Base-by-base conservation (phyloP, 2,797 vertebrate genomes). In the Xenopus petersii region DNA sequence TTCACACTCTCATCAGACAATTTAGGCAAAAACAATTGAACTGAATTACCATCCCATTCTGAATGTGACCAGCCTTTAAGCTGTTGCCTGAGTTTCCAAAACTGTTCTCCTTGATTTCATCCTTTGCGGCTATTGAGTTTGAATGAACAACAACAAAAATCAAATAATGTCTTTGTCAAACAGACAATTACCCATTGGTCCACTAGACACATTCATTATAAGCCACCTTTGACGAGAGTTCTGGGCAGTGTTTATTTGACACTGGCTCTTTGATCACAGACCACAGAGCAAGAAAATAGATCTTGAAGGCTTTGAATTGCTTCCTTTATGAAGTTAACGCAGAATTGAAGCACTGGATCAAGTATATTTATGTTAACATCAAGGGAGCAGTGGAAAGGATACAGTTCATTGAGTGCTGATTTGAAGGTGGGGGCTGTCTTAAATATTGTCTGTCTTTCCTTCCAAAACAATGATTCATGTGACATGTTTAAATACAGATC, bases 381-480 rank as follows among this genome's bases (percentile, higher is more conserved):
- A 71, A 65, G 63, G 55, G 63, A 71, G 46, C 33, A 64, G 54
- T 71, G 66, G 47, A 66, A 79, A 70, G 55, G 46, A 70, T 65
- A 79, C 71, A 74, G 63, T 64, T 74, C 66, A 64, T 66, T 70
- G 76, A 51, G 33, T 73, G 54, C 12, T 46, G 63, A 62, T 69
- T 60, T 59, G 26, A 77, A 70, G 26, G 54, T 15, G 54, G 76
- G 58, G 60, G 70, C 49, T 73, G 65, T 64, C 36, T 33, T 67
- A 46, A 63, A 24, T 71, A 59, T 33, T 30, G 12, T 62, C 8
- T 12, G 63, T 24, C 30, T 4, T 21, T 24, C 12, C 58, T 64
- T 74, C 71, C 63, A 80, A 74, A 67, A 26, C 24, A 56, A 47
- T 70, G 73, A 74, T 76, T 60, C 54, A 74, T 79, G 47, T 70